Evolutionary conservation across 2,113 vertebrate species (phyloP).

Genomic region (Hypomesus transpacificus): DNA sequence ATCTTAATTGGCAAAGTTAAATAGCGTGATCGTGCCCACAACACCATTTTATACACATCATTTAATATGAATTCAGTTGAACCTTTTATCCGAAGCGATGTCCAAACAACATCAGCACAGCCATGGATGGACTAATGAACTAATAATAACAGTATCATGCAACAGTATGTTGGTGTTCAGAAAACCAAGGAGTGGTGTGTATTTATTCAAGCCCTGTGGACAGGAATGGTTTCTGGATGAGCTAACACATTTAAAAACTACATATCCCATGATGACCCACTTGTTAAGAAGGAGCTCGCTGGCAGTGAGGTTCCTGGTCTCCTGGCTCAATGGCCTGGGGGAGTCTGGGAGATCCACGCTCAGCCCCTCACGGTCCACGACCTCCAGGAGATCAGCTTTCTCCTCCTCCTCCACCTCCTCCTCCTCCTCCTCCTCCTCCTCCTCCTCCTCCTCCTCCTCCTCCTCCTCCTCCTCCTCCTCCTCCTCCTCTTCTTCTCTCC

Average conservation of each 20-base stretch:
- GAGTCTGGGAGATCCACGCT: slow-evolving; percentile 45
- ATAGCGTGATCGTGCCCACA: too few species aligned
- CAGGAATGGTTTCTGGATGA: too few species aligned
- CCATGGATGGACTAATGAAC: too few species aligned
- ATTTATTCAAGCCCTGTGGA: too few species aligned
- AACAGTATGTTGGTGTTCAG: too few species aligned
- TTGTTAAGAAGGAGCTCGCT: slow-evolving; percentile 72
- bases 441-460: slow-evolving; percentile 9
- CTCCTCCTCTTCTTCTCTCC: not conserved
- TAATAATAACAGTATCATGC: too few species aligned
- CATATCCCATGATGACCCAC: slow-evolving; percentile 52
- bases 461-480: slow-evolving; percentile 17
- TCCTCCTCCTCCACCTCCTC: not conserved
- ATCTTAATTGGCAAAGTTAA: not conserved
- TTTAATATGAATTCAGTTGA: too few species aligned
- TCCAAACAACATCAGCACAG: too few species aligned
- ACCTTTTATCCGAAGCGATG: too few species aligned
- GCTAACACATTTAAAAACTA: too few species aligned
- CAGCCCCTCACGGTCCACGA: slow-evolving; percentile 38
- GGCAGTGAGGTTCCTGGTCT: slow-evolving; percentile 64
- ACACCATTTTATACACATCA: too few species aligned
- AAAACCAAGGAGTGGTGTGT: too few species aligned
- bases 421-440: slow-evolving; percentile 20
- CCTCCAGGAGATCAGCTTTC: not conserved
- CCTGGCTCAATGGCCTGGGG: slow-evolving; percentile 49